phyloP scores from a whole-genome alignment of 2,113 vertebrate species.

The Numenius arquata region DNA sequence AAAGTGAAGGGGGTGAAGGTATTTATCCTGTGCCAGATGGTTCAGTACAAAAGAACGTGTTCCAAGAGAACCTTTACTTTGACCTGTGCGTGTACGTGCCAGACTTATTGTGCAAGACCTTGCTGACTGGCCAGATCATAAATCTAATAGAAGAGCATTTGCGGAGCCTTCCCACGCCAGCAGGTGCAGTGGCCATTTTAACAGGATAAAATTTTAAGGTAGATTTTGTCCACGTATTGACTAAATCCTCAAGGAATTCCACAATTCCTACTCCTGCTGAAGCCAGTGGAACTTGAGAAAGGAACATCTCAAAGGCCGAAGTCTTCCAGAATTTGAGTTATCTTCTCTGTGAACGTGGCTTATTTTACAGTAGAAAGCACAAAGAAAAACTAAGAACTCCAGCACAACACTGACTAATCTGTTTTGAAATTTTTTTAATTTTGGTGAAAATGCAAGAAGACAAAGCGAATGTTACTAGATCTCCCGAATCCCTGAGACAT shows the following conservation, averaged over 20 bases:
- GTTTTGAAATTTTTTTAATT: neutral
- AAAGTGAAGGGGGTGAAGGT: neutral
- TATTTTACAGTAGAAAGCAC: neutral
- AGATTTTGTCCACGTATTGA: neutral
- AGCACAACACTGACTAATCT: neutral
- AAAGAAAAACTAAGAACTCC: neutral
- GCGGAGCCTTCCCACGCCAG: neutral
- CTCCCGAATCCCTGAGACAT: neutral
- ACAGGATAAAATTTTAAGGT: neutral
- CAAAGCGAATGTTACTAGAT: neutral
- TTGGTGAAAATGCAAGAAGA: neutral
- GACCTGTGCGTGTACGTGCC: neutral
- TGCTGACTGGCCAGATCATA: neutral
- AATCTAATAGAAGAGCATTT: neutral
- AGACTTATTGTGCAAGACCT: conserved; percentile 2
- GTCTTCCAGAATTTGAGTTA: neutral
- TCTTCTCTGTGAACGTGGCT: neutral
- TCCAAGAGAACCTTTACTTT: neutral
- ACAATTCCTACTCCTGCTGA: neutral
- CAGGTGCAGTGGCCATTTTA: conserved; percentile 30
- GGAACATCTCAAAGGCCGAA: neutral
- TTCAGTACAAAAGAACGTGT: neutral
- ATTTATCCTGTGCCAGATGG: neutral
- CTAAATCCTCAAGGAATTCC: neutral
- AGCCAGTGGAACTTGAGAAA: neutral